Percentiles rank a stretch among this genome's conserved stretches.
phyloP scores from a whole-genome alignment of 1,140 invertebrate genomes.

The Lepidurus apus region DNA sequence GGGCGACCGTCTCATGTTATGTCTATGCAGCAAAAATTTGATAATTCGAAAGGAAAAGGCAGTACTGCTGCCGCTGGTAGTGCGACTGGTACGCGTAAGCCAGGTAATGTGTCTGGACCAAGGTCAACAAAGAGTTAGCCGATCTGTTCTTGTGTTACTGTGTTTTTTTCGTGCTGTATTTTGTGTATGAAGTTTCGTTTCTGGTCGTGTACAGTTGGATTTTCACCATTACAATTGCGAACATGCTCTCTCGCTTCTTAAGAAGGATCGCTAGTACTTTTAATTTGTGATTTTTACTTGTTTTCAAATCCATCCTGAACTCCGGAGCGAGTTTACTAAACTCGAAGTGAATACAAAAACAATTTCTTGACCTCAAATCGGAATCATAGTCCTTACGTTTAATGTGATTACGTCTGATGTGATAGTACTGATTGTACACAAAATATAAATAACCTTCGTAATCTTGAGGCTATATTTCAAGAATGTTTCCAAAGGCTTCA shows the following conservation, averaged over 20 bases:
- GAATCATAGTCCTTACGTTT: too few relatives aligned
- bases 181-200: slow-evolving; percentile 19
- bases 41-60: slow-evolving; percentile 24
- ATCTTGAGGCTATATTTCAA: too few relatives aligned
- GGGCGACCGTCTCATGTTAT: slow-evolving; percentile 28
- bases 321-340: too few relatives aligned
- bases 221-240: background rate
- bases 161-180: background rate
- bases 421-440: too few relatives aligned
- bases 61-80: background rate
- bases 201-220: slow-evolving; percentile 14
- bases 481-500: too few relatives aligned
- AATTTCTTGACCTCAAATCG: too few relatives aligned
- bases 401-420: too few relatives aligned
- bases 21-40: slow-evolving; percentile 34
- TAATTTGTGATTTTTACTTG: background rate
- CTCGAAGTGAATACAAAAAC: too few relatives aligned
- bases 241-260: slow-evolving; percentile 1
- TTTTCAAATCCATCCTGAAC: too few relatives aligned
- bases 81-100: background rate
- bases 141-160: background rate
- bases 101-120: background rate
- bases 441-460: too few relatives aligned
- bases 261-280: background rate
- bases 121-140: slow-evolving; percentile 18